Conservation (phyloP, 2,113 vertebrate species). For the Crotalus viridis region DNA sequence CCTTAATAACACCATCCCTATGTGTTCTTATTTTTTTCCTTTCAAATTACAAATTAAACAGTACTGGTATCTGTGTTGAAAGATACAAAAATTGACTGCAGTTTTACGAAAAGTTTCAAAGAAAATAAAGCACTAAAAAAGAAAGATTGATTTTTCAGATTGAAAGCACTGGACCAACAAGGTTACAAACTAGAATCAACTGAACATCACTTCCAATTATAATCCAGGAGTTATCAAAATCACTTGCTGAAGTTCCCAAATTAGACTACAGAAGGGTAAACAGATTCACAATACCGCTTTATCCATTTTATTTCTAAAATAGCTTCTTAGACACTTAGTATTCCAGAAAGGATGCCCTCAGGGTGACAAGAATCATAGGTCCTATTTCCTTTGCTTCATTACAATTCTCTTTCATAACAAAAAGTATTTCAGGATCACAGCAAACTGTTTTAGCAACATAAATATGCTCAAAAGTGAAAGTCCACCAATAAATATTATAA, state of each 20-base stretch:
- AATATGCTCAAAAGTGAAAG: background rate
- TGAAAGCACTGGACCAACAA: background rate
- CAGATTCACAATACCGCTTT: background rate
- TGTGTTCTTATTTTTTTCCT: background rate
- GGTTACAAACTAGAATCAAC: background rate
- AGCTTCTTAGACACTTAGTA: background rate
- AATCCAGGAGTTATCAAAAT: background rate
- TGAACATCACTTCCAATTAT: background rate
- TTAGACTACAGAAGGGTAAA: background rate
- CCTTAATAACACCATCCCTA: background rate
- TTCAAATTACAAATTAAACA: background rate
- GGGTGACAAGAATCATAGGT: background rate
- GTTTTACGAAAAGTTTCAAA: background rate
- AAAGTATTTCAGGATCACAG: background rate
- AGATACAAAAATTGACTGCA: background rate
- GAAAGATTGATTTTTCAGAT: background rate
- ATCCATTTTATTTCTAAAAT: accelerated
- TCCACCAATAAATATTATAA: background rate
- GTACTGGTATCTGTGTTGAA: background rate
- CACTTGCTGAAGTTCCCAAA: background rate
- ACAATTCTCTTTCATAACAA: background rate
- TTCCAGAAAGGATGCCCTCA: background rate
- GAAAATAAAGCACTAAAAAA: background rate
- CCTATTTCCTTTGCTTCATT: background rate
- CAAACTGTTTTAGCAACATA: background rate